Conservation (phyloP, 2,113 vertebrate species). For the Cyprinodon variegatus region DNA sequence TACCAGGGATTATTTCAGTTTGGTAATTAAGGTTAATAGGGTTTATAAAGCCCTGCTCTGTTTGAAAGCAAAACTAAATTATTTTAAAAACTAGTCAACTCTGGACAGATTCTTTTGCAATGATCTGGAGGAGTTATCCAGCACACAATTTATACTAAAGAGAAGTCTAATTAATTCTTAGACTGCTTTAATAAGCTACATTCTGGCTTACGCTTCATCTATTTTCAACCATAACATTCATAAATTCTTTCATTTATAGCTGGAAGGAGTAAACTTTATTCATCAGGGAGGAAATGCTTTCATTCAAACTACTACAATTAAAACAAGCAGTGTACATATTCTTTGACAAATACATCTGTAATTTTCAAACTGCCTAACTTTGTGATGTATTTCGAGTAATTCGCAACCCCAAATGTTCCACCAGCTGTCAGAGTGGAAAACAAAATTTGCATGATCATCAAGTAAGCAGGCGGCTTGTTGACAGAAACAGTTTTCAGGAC, state of each 20-base stretch:
- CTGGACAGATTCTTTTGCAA: no score
- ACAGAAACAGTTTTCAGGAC: slow-evolving; percentile 26
- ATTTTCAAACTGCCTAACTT: slow-evolving; percentile 12
- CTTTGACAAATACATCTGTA: slow-evolving; percentile 1
- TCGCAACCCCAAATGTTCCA: slow-evolving; percentile 4
- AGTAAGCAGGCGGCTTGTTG: slow-evolving; percentile 22
- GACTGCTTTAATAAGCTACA: neutral
- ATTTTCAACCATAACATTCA: neutral
- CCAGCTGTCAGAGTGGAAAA: slow-evolving; percentile 22
- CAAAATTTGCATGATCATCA: slow-evolving; percentile 4
- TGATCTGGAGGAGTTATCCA: no score
- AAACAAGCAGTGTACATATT: neutral
- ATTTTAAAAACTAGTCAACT: neutral
- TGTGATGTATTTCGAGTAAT: slow-evolving; percentile 2
- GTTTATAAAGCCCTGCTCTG: no score
- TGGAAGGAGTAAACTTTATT: neutral
- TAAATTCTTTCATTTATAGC: neutral
- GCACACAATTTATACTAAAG: neutral
- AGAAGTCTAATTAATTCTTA: neutral
- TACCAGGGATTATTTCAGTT: no score
- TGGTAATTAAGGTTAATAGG: no score
- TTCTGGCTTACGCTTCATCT: neutral
- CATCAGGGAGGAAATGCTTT: neutral
- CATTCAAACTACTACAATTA: neutral
- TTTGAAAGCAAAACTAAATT: no score